Base-by-base conservation (phyloP, 1,140 invertebrate genomes). In the Ceratoteleas bidentatus region DNA sequence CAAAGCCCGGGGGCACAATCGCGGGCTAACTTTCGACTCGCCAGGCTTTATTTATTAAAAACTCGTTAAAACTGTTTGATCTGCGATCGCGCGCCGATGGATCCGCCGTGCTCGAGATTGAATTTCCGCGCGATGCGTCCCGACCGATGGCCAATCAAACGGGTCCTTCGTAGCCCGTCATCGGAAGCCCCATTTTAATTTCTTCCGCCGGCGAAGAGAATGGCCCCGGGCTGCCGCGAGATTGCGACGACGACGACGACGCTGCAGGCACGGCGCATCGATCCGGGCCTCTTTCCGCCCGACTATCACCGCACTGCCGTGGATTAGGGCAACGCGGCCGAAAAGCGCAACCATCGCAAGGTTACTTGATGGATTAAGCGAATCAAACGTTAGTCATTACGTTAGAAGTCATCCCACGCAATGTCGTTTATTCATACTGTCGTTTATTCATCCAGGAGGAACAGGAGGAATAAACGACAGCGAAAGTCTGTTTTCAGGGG, bases 331-430 rank as follows among this genome's bases (percentile, higher is more conserved):
- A 70, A 75, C 50, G 57, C 15, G 72, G 54, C 43, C 66, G 33
- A 34, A 52, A 57, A 69, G 50, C 58, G 60, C 50, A 61, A 61
- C 54, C 66, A 79, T 54, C 43, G 75, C 62, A 66, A 81, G 66
- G 53, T 57, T 61, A 34, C 60, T 52, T 68, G 72, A 76, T 66
- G 54, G 72, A 81, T 76, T 76, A 76, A 75, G 61, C 65, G 72
- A 81, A 81, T 70, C 78, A 70, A 81, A 75, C 60, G 57, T 68
- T 62, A 11, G 49, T 7, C 58, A 8, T 56, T 24, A 65, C 58
- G 16, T 81, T 76, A 61, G 57, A 66, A 54, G 57, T 72, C 58
- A 62, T 68, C 77, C 77, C n/a, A n/a, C n/a, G n/a, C n/a, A n/a
- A n/a, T n/a, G n/a, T n/a, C n/a, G n/a, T n/a, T n/a, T n/a, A n/a